Evolutionary conservation across 2,113 vertebrate species (phyloP).

Genomic region (Chauna torquata): DNA sequence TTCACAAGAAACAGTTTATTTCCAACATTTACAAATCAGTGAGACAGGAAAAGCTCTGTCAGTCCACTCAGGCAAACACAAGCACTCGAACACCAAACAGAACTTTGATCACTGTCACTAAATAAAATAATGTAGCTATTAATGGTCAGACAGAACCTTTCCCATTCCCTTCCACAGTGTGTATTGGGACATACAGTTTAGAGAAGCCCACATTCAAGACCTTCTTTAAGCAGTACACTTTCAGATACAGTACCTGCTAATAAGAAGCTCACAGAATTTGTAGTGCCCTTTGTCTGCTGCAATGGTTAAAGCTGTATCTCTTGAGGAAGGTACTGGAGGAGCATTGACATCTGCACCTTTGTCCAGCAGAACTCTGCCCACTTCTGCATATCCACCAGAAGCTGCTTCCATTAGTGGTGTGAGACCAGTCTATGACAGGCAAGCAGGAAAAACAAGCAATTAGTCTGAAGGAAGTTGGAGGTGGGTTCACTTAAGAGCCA

Average conservation of each 20-base stretch:
- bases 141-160: not conserved
- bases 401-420: constrained; percentile 98
- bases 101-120: not conserved
- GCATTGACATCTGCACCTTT: constrained; percentile 98
- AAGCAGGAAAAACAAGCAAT: not conserved
- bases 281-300: constrained; percentile 99
- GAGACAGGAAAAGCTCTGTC: not conserved
- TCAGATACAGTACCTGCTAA: constrained; percentile 86
- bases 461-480: not conserved
- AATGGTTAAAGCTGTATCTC: constrained; percentile 98
- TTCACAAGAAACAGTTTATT: not conserved
- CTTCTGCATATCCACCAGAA: constrained; percentile 97
- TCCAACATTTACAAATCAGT: not conserved
- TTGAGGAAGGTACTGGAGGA: constrained; percentile 95
- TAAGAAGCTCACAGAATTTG: constrained; percentile 99
- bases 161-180: fast-evolving
- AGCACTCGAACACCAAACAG: not conserved
- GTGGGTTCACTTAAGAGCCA: not conserved
- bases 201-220: fast-evolving
- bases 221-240: not conserved
- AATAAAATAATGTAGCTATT: not conserved
- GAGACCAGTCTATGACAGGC: constrained; percentile 87
- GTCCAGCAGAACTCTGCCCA: constrained; percentile 95
- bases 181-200: fast-evolving
- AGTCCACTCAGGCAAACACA: not conserved